These are phyloP conservation scores for Tokudaia tokunoshimensis DNA, from an alignment of 2,797 vertebrate genomes.

Conservation along the genomic window DNA sequence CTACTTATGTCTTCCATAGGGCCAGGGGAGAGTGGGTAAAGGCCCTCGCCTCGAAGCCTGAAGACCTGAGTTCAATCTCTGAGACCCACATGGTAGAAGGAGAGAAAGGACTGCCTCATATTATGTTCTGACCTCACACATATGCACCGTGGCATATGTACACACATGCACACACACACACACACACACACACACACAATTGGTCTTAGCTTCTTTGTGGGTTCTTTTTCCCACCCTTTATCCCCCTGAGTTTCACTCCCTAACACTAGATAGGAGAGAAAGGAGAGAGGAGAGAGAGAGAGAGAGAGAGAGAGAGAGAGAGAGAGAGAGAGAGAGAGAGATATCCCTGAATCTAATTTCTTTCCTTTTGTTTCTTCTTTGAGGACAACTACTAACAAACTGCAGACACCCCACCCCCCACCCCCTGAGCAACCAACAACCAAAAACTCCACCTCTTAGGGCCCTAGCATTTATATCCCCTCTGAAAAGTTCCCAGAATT, in stretches of 20 bases:
- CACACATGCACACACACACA: neutral
- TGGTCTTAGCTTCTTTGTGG: too few relatives aligned
- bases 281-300: too few relatives aligned
- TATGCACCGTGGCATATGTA: accelerated
- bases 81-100: neutral
- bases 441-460: neutral
- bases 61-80: neutral
- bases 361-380: too few relatives aligned
- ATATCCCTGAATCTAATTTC: too few relatives aligned
- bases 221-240: too few relatives aligned
- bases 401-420: neutral
- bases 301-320: too few relatives aligned
- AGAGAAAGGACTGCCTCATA: neutral
- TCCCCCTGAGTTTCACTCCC: too few relatives aligned
- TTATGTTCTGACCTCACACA: neutral
- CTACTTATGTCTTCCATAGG: neutral
- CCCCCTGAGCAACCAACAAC: neutral
- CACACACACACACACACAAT: neutral
- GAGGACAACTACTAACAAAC: neutral
- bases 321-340: too few relatives aligned
- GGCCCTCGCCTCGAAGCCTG: neutral
- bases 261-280: too few relatives aligned
- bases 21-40: neutral
- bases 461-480: neutral
- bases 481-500: neutral